These are phyloP conservation scores for Lottia scabra DNA, from an alignment of 2,888 invertebrate genomes.

Conservation along the genomic window DNA sequence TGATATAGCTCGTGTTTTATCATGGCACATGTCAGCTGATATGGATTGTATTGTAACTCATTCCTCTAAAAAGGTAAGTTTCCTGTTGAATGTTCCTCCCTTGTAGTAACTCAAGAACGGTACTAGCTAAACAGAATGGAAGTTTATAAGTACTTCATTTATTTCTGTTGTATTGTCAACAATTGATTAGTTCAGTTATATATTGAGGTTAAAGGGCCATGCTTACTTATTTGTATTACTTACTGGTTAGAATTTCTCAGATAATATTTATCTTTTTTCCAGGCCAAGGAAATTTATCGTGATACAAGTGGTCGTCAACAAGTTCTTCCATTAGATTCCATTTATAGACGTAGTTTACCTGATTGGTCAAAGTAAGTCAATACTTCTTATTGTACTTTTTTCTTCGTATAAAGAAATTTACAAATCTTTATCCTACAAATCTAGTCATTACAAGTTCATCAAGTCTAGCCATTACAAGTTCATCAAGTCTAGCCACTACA, in stretches of 20 bases:
- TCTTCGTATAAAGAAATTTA: too few species aligned
- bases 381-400: too few species aligned
- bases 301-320: conserved; percentile 66
- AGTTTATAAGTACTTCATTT: neutral
- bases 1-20: conserved; percentile 65
- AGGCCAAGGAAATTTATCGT: conserved; percentile 66
- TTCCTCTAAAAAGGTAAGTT: conserved; percentile 62
- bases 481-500: too few species aligned
- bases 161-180: neutral
- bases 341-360: conserved; percentile 66
- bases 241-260: too few species aligned
- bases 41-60: conserved; percentile 69
- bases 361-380: conserved; percentile 67
- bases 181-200: too few species aligned
- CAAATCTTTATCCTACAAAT: too few species aligned
- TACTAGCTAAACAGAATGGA: neutral
- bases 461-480: too few species aligned
- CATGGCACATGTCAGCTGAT: conserved; percentile 70
- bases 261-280: conserved; percentile 21
- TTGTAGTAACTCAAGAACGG: neutral
- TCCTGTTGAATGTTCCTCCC: too few species aligned
- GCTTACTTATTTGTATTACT: neutral
- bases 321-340: conserved; percentile 67
- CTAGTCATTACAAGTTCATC: too few species aligned
- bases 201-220: too few species aligned